phyloP scores from a whole-genome alignment of 2,888 invertebrate species.

The Heteromurus nitidus region DNA sequence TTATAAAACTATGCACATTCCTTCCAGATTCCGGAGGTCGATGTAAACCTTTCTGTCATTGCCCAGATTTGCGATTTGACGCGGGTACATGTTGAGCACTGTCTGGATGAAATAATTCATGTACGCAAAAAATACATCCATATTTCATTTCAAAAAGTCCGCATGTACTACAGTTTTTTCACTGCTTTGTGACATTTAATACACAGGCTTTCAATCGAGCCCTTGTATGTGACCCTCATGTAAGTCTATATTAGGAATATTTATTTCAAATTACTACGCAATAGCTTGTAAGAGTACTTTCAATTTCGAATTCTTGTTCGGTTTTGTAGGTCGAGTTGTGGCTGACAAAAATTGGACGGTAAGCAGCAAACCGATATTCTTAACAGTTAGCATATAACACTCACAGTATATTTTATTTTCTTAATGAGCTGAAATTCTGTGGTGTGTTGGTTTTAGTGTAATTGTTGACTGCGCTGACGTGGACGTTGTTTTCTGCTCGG shows the following conservation, averaged over 20 bases:
- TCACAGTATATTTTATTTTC: background rate
- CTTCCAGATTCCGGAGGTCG: slow-evolving; percentile 66
- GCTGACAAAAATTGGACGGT: slow-evolving; percentile 67
- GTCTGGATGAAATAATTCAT: slow-evolving; percentile 70
- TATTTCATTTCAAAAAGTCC: too few relatives aligned
- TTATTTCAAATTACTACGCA: too few relatives aligned
- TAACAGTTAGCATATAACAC: background rate
- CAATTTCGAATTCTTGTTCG: background rate
- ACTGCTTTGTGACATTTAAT: background rate
- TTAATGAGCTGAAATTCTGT: too few relatives aligned
- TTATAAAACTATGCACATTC: background rate
- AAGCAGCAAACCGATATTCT: background rate
- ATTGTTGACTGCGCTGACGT: slow-evolving; percentile 57
- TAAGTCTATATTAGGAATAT: too few relatives aligned
- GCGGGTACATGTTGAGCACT: slow-evolving; percentile 66
- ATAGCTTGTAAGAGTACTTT: background rate
- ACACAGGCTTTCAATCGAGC: slow-evolving; percentile 67
- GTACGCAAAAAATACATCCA: slow-evolving; percentile 36
- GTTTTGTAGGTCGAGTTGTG: slow-evolving; percentile 55
- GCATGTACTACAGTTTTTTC: too few relatives aligned
- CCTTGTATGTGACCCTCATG: slow-evolving; percentile 53
- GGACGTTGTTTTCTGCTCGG: slow-evolving; percentile 55
- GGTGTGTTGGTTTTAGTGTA: slow-evolving; percentile 51
- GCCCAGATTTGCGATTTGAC: slow-evolving; percentile 59
- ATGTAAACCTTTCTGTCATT: slow-evolving; percentile 65